Conservation (phyloP, 1,140 invertebrate genomes). For the Plutomurus gul region DNA sequence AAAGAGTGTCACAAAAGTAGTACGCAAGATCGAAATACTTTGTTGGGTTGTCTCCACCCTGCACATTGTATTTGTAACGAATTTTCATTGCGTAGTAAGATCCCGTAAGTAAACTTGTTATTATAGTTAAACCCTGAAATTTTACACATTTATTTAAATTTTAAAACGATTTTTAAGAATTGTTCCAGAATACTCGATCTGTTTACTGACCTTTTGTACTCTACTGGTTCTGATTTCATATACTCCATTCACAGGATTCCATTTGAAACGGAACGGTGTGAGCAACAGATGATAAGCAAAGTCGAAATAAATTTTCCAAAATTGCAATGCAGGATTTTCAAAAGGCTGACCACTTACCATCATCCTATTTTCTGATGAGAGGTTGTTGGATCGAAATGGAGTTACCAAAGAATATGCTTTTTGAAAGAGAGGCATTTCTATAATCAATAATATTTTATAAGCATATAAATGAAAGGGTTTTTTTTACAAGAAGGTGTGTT, state of each 20-base stretch:
- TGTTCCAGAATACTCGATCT: background rate
- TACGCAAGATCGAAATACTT: conserved; percentile 34
- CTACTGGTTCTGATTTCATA: background rate
- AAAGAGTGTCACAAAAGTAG: conserved; percentile 35
- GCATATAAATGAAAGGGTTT: no score
- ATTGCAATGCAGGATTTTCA: conserved; percentile 1
- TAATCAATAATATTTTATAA: no score
- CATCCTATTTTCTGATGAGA: no score
- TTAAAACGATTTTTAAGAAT: background rate
- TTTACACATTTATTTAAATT: no score
- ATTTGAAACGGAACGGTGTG: conserved; percentile 7
- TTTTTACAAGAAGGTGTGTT: no score
- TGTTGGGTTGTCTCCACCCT: background rate
- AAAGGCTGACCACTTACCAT: no score
- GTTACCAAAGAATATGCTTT: no score
- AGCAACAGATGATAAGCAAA: conserved; percentile 23
- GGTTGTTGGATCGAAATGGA: no score
- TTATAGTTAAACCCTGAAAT: background rate
- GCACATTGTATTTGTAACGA: background rate
- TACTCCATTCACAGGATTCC: background rate
- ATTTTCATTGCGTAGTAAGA: conserved; percentile 13
- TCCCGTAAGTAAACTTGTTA: background rate
- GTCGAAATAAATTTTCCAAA: conserved; percentile 37
- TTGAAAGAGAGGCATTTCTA: no score
- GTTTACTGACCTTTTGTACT: conserved; percentile 12